Conservation (phyloP, 2,888 invertebrate genomes). For the Stramonita haemastoma region DNA sequence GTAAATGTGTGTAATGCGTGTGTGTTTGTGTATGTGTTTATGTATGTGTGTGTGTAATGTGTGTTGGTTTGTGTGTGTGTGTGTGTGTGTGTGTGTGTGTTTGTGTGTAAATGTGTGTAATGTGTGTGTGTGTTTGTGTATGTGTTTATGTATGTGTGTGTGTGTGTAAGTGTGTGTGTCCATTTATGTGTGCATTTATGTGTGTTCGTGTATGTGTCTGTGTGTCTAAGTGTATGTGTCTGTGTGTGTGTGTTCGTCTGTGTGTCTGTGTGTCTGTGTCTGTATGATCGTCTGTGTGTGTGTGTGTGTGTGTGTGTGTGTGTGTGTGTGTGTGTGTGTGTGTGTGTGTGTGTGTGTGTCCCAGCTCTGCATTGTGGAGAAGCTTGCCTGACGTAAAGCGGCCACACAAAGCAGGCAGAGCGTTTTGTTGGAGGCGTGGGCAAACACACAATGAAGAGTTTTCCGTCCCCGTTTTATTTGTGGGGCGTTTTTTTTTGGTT, state of each 20-base stretch:
- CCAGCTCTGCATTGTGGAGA: background rate
- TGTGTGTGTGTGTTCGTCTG: background rate
- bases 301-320: background rate
- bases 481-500: no score
- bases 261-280: background rate
- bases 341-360: no score
- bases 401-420: background rate
- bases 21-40: background rate
- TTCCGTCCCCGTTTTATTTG: background rate
- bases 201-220: background rate
- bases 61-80: no score
- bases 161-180: background rate
- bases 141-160: background rate
- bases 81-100: background rate
- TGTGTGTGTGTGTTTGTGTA: no score
- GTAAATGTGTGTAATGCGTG: background rate
- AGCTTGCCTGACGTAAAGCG: background rate
- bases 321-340: background rate
- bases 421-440: background rate
- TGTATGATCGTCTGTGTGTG: background rate
- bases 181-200: background rate
- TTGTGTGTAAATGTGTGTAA: background rate
- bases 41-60: background rate
- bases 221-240: background rate
- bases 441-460: background rate